Base-by-base conservation (phyloP, 2,888 invertebrate genomes). In the Anthophora plumipes region DNA sequence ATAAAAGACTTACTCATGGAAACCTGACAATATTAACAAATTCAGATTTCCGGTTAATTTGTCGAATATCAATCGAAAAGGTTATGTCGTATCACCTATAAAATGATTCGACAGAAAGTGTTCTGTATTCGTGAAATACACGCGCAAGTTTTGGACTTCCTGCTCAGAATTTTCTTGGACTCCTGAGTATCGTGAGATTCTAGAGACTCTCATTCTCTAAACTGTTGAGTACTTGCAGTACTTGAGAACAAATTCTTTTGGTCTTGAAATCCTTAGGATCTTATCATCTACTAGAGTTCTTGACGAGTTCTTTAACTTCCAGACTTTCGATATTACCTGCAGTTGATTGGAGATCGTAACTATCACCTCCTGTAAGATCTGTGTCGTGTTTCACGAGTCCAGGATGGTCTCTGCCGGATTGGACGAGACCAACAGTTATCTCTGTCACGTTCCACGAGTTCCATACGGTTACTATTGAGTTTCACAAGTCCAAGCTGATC, bases 401-500 rank as follows among this genome's bases (percentile, higher is more conserved):
- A 25, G 25, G 9, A 50, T 37, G 1, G 11, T 37, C 37, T n/a
- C 41, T 25, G 11, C 54, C 25, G 6, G 25, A 8, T 55, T 67
- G 14, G 25, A 25, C 41, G 11, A 41, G 25, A 54, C 22, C 31
- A 14, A 67, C n/a, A 54, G 43, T 31, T 12, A 25, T 43, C 41
- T 25, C 25, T 67, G 7, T 41, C n/a, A 8, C 41, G 41, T 43
- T 54, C 20, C 22, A n/a, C 41, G 41, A 54, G n/a, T 54, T 25
- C 14, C 1, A 1, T 1, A 12, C 31, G 8, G 2, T 4, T 8
- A 25, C 43, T 25, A 43, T 55, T 54, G 54, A 54, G 54, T 67
- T 67, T 17, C 25, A 25, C 43, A n/a, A 37, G 41, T 25, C 41
- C 41, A 54, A n/a, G 12, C 20, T 67, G 14, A 41, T 67, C 54